Conservation (phyloP, 2,888 invertebrate species). For the Drosophila mulleri region DNA sequence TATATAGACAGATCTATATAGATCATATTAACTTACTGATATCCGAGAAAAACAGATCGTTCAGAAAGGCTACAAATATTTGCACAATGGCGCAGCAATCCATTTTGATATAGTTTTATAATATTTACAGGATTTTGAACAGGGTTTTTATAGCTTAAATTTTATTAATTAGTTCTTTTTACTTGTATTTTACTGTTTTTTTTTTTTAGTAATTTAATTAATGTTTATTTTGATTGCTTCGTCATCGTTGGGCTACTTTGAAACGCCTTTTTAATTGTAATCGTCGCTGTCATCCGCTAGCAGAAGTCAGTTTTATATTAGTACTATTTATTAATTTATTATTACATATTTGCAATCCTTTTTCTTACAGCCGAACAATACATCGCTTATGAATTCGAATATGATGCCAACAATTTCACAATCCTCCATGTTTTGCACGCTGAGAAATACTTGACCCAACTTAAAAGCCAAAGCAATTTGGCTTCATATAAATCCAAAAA, state of each 20-base stretch:
- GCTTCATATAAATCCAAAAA: slow-evolving; percentile 42
- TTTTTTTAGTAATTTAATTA: slow-evolving; percentile 18
- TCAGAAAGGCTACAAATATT: slow-evolving; percentile 49
- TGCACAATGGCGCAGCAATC: slow-evolving; percentile 58
- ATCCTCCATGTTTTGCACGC: slow-evolving; percentile 57
- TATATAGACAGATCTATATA: not conserved
- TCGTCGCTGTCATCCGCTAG: slow-evolving; percentile 40
- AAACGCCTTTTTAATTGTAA: not conserved
- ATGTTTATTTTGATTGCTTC: slow-evolving; percentile 2
- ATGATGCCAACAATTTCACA: slow-evolving; percentile 69
- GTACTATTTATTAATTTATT: too few species aligned
- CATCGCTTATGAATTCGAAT: slow-evolving; percentile 56
- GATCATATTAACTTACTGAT: slow-evolving; percentile 38
- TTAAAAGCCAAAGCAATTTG: not conserved
- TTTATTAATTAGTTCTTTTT: not conserved
- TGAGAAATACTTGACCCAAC: slow-evolving; percentile 23
- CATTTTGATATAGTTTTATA: slow-evolving; percentile 23
- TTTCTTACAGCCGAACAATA: slow-evolving; percentile 66
- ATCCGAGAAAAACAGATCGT: slow-evolving; percentile 62
- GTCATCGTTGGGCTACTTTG: not conserved
- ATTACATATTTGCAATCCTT: too few species aligned
- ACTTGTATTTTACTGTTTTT: not conserved
- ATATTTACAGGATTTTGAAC: not conserved
- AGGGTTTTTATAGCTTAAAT: slow-evolving; percentile 8
- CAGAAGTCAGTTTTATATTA: not conserved